Percentiles rank a stretch among this genome's conserved stretches.
phyloP scores from a whole-genome alignment of 2,888 invertebrate genomes.

The Argyra leucocephala region DNA sequence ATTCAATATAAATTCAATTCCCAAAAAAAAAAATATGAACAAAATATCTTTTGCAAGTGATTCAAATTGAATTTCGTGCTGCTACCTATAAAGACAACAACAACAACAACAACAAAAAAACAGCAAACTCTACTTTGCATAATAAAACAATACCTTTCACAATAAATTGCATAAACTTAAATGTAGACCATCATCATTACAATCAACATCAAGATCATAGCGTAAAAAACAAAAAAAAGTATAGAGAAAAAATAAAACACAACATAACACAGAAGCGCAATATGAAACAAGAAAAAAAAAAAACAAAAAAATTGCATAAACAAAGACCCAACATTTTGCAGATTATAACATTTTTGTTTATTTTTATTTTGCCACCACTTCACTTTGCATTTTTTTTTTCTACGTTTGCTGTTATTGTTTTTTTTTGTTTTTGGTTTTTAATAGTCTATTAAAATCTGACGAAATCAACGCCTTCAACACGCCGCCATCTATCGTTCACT shows the following conservation, averaged over 20 bases:
- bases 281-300: too few relatives aligned
- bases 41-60: too few relatives aligned
- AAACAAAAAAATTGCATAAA: too few relatives aligned
- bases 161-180: constrained; percentile 3
- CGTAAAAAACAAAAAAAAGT: too few relatives aligned
- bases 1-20: not conserved
- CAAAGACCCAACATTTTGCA: not conserved
- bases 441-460: not conserved
- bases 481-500: not conserved
- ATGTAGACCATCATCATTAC: constrained; percentile 1
- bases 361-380: not conserved
- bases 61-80: constrained; percentile 2
- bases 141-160: not conserved
- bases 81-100: not conserved
- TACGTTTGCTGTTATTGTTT: too few relatives aligned
- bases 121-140: not conserved
- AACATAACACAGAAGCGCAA: not conserved
- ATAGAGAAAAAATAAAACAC: too few relatives aligned
- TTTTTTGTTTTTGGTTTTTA: too few relatives aligned
- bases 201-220: not conserved
- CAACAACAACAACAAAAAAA: too few relatives aligned
- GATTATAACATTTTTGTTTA: not conserved
- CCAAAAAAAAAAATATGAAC: too few relatives aligned
- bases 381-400: not conserved
- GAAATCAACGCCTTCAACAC: constrained; percentile 6